Evolutionary conservation across 2,888 invertebrate species (phyloP).

Genomic region (Synergus gifuensis): DNA sequence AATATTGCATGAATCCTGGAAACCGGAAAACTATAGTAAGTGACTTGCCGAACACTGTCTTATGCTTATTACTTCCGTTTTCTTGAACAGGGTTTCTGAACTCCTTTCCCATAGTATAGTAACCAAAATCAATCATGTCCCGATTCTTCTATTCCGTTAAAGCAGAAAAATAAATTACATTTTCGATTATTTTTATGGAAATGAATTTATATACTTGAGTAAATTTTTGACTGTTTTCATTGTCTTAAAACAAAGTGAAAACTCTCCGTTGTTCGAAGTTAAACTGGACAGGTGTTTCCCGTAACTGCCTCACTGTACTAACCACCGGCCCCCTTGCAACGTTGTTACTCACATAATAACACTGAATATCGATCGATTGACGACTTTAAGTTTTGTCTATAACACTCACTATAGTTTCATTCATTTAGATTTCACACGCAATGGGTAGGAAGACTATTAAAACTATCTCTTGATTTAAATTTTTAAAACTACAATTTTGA

Average conservation of each 20-base stretch:
- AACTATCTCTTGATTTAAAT: not conserved
- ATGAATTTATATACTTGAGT: not conserved
- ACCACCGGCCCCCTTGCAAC: conserved; percentile 50
- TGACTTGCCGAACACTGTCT: not conserved
- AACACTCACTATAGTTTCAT: conserved; percentile 36
- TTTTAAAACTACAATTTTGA: not conserved
- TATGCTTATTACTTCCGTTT: conserved; percentile 11
- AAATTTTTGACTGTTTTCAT: conserved; percentile 36
- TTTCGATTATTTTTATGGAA: not conserved
- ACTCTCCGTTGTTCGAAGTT: conserved; percentile 42
- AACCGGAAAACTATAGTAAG: conserved; percentile 4
- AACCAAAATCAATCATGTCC: not conserved
- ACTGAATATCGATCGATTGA: conserved; percentile 52
- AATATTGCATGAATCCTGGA: not conserved
- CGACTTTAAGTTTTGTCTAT: conserved; percentile 40
- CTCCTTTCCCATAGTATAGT: conserved; percentile 3
- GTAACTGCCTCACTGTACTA: conserved; percentile 31
- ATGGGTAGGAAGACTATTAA: not conserved
- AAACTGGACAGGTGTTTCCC: conserved; percentile 43
- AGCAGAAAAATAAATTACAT: not conserved
- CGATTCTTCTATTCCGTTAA: not conserved
- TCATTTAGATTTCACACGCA: conserved; percentile 1
- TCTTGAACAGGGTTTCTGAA: conserved; percentile 4
- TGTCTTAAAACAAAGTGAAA: conserved; percentile 46
- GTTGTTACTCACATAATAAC: conserved; percentile 47